Percentiles rank a stretch among this genome's conserved stretches.
phyloP scores from a whole-genome alignment of 2,797 vertebrate genomes.

The Potorous gilbertii region DNA sequence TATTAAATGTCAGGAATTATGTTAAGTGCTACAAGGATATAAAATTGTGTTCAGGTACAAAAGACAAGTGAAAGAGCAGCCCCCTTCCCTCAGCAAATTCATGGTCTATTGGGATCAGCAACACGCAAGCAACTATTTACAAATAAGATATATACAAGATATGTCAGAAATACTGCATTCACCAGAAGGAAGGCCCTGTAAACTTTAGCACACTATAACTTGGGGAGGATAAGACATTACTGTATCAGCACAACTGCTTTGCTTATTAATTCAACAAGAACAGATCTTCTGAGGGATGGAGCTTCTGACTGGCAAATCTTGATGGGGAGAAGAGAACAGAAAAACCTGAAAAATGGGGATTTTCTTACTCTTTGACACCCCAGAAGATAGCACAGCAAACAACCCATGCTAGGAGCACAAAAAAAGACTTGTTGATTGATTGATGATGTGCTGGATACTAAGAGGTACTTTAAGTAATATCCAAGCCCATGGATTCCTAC shows the following conservation, averaged over 20 bases:
- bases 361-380: not conserved
- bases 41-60: not conserved
- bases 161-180: not conserved
- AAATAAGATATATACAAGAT: not conserved
- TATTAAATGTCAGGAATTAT: not conserved
- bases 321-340: not conserved
- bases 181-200: not conserved
- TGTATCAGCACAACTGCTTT: not conserved
- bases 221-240: not conserved
- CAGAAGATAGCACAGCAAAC: not conserved
- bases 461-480: not conserved
- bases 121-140: not conserved
- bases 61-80: not conserved
- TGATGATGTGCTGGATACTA: not conserved
- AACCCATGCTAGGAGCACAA: not conserved
- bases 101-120: not conserved
- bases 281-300: not conserved
- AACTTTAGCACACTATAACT: not conserved
- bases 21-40: not conserved
- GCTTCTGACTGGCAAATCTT: not conserved
- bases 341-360: not conserved
- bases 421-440: not conserved
- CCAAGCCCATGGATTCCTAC: not conserved
- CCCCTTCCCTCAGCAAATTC: not conserved
- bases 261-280: not conserved